phyloP scores from a whole-genome alignment of 2,113 vertebrate species.

The Ctenomys sociabilis region DNA sequence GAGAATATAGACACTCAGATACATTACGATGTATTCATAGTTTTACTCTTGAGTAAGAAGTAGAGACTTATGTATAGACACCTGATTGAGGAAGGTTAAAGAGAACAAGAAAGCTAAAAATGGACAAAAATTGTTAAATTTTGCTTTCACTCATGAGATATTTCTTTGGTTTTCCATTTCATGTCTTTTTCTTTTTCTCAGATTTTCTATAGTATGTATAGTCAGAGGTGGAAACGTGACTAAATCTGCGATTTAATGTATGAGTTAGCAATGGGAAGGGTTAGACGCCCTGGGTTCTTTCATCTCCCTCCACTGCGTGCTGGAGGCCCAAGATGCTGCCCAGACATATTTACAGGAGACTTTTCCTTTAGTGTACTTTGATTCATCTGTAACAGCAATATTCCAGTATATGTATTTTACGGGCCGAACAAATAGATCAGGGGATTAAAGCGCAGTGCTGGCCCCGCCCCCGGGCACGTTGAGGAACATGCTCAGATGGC shows the following conservation, averaged over 20 bases:
- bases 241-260: not conserved
- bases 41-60: not conserved
- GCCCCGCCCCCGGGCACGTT: too few species aligned
- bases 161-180: slow-evolving; percentile 16
- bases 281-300: not conserved
- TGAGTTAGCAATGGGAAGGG: not conserved
- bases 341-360: not conserved
- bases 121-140: not conserved
- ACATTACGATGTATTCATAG: not conserved
- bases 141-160: not conserved
- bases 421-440: too few species aligned
- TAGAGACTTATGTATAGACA: too few species aligned
- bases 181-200: not conserved
- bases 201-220: slow-evolving; percentile 4
- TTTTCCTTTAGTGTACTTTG: not conserved
- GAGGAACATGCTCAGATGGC: too few species aligned
- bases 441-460: too few species aligned
- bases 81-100: not conserved
- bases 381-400: not conserved
- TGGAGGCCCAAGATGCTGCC: not conserved
- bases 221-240: not conserved
- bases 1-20: not conserved
- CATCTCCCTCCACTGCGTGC: not conserved
- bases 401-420: not conserved
- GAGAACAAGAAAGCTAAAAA: not conserved